Evolutionary conservation across 2,113 vertebrate species (phyloP).

Genomic region (Onychorhynchus coronatus): DNA sequence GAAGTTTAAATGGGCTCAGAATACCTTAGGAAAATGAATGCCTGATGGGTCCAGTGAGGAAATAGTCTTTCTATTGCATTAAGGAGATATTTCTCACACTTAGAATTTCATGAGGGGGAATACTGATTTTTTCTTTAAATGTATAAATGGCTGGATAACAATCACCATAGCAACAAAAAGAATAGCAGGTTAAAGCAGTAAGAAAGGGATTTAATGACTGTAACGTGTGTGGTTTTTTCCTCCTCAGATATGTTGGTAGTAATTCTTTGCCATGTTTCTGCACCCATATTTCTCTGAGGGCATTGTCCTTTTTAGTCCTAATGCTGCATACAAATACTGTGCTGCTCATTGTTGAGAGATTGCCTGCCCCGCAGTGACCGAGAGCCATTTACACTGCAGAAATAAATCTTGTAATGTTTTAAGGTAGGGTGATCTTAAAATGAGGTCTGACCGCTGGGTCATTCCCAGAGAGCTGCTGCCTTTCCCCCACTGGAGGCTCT

Average conservation of each 20-base stretch:
- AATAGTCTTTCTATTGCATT: slow-evolving; percentile 30
- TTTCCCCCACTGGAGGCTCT: background rate
- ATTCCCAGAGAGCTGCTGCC: background rate
- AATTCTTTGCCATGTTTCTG: background rate
- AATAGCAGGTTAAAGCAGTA: slow-evolving; percentile 1
- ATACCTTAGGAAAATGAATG: slow-evolving; percentile 36
- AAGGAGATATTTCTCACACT: slow-evolving; percentile 14
- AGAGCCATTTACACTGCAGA: background rate
- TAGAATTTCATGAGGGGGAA: slow-evolving; percentile 31
- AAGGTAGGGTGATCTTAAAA: background rate
- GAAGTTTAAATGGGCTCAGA: slow-evolving; percentile 18
- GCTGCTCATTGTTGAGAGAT: background rate
- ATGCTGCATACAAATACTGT: background rate
- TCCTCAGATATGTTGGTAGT: background rate
- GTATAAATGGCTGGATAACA: slow-evolving; percentile 36
- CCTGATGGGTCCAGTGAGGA: slow-evolving; percentile 18
- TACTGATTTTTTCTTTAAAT: slow-evolving; percentile 37
- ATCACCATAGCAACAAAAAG: slow-evolving; percentile 44
- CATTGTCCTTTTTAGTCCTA: background rate
- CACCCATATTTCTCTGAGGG: background rate
- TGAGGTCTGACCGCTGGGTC: background rate
- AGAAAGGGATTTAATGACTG: slow-evolving; percentile 13
- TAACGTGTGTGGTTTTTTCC: background rate
- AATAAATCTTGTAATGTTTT: background rate
- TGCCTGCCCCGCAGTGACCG: background rate